A percentile compares a stretch with the other conserved stretches of the same genome.
These are phyloP conservation scores for Coelinius sp. DNA, from an alignment of 2,888 invertebrate species.

Conservation along the genomic window DNA sequence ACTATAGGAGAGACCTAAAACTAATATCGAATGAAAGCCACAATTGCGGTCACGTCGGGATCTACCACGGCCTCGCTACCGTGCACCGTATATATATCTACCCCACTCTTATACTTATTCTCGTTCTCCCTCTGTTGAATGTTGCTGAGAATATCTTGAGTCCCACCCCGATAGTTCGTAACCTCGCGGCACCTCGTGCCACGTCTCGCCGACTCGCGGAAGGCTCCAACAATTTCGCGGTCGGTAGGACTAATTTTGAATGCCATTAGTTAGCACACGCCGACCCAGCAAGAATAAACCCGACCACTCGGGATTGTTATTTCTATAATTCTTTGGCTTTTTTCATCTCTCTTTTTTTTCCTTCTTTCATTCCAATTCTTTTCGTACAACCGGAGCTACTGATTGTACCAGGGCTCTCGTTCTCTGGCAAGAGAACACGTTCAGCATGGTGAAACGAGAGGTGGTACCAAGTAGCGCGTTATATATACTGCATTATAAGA, in stretches of 20 bases:
- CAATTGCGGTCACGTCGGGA: conserved; percentile 64
- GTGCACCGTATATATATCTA: conserved; percentile 32
- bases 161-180: conserved; percentile 33
- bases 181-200: conserved; percentile 33
- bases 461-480: conserved; percentile 50
- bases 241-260: conserved; percentile 69
- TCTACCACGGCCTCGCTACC: conserved; percentile 43
- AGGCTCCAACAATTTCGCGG: conserved; percentile 63
- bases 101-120: conserved; percentile 26
- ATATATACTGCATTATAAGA: conserved; percentile 45
- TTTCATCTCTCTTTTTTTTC: neutral
- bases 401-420: conserved; percentile 12
- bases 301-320: conserved; percentile 26
- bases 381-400: conserved; percentile 15
- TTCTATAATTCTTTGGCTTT: conserved; percentile 29
- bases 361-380: neutral
- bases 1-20: conserved; percentile 58
- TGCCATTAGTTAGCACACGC: conserved; percentile 69
- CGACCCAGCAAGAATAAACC: conserved; percentile 46
- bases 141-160: neutral
- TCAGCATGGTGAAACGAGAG: conserved; percentile 23
- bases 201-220: conserved; percentile 11
- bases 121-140: conserved; percentile 20
- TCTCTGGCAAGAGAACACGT: conserved; percentile 26
- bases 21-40: conserved; percentile 67